A percentile compares a stretch with the other conserved stretches of the same genome.
phyloP scores from a whole-genome alignment of 2,113 vertebrate species.

The Clarias macrocephalus region DNA sequence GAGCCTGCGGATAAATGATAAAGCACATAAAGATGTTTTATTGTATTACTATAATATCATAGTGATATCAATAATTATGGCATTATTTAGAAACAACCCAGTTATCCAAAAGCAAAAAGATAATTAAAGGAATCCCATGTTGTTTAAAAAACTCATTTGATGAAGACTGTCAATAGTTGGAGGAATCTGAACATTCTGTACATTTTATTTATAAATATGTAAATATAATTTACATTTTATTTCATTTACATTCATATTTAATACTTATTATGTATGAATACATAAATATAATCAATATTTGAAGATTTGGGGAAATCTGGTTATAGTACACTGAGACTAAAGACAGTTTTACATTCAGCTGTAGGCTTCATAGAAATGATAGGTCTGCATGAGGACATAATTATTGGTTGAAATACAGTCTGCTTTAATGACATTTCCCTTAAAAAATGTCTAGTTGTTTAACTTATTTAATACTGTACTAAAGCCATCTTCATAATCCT shows the following conservation, averaged over 20 bases:
- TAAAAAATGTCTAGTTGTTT: not conserved
- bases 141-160: not conserved
- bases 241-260: not conserved
- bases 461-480: not conserved
- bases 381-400: not conserved
- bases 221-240: too few relatives aligned
- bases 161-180: not conserved
- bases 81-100: too few relatives aligned
- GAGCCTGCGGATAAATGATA: not conserved
- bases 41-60: not conserved
- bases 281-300: too few relatives aligned
- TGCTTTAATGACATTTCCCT: not conserved
- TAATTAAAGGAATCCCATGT: not conserved
- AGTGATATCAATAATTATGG: not conserved
- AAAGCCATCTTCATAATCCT: not conserved
- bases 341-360: constrained; percentile 14
- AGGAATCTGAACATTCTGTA: not conserved
- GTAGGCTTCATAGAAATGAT: not conserved
- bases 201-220: not conserved
- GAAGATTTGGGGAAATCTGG: not conserved
- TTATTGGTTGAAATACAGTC: not conserved
- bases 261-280: constrained; percentile 6
- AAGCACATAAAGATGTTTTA: not conserved
- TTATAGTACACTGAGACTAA: not conserved
- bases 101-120: not conserved